phyloP scores from a whole-genome alignment of 2,113 vertebrate genomes.

The Deroptyus accipitrinus region DNA sequence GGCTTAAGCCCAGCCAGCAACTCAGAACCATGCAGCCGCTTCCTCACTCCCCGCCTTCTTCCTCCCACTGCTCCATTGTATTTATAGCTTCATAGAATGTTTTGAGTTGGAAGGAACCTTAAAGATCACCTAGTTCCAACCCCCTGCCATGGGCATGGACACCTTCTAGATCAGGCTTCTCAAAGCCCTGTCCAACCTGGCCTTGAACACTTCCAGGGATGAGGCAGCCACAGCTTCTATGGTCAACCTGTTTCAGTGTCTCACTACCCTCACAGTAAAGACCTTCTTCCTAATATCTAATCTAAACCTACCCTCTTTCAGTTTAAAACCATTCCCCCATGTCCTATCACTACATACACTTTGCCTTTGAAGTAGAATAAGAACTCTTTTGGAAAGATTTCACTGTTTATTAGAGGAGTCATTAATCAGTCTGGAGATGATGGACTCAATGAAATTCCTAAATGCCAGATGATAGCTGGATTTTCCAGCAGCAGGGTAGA shows the following conservation, averaged over 20 bases:
- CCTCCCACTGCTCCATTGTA: neutral
- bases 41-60: neutral
- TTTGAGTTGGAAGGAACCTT: neutral
- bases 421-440: conserved; percentile 31
- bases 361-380: neutral
- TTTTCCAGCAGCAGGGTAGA: conserved; percentile 17
- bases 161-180: neutral
- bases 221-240: neutral
- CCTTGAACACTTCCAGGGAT: neutral
- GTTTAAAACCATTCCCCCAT: neutral
- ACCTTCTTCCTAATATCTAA: neutral
- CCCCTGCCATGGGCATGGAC: neutral
- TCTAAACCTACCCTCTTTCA: neutral
- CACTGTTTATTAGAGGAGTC: conserved; percentile 10
- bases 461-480: neutral
- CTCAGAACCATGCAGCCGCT: neutral
- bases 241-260: neutral
- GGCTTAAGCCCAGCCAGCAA: neutral
- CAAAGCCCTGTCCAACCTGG: neutral
- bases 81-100: neutral
- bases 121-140: neutral
- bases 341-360: neutral
- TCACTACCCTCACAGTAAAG: neutral
- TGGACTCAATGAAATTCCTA: conserved; percentile 35
- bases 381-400: conserved; percentile 34